Evolutionary conservation across 2,797 vertebrate species (phyloP).

Genomic region (Oceanodroma leucorhoa): DNA sequence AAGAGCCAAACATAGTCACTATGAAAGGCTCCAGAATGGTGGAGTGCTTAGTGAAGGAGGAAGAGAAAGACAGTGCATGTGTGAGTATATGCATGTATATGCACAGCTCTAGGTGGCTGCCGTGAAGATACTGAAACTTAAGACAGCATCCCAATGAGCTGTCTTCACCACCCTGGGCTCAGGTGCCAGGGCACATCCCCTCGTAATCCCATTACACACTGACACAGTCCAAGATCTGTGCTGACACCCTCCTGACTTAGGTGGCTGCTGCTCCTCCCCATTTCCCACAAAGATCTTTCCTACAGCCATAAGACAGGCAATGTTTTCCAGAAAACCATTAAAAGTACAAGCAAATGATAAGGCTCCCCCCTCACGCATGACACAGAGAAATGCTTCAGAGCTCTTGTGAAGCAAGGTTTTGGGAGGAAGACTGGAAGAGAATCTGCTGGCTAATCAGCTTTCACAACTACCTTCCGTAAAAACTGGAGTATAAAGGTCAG

Average conservation of each 20-base stretch:
- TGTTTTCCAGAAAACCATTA: neutral
- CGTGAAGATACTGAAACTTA: neutral
- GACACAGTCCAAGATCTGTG: neutral
- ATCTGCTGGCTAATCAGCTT: neutral
- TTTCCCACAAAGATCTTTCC: neutral
- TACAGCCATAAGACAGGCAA: neutral
- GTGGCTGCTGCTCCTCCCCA: neutral
- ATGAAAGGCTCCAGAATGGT: neutral
- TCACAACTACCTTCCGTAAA: neutral
- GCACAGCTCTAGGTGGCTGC: neutral
- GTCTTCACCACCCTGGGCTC: neutral
- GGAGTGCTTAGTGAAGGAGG: neutral
- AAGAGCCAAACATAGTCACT: neutral
- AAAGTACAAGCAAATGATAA: neutral
- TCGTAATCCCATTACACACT: neutral
- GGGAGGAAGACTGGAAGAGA: neutral
- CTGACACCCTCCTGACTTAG: neutral
- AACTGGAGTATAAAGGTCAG: rapidly evolving
- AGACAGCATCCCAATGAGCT: neutral
- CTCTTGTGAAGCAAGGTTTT: neutral
- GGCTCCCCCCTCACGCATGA: neutral
- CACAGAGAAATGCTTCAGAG: neutral
- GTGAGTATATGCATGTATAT: rapidly evolving
- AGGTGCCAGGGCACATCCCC: neutral
- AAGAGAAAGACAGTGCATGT: neutral